Percentiles rank a stretch among this genome's conserved stretches.
phyloP scores from a whole-genome alignment of 2,113 vertebrate species.

The Lepus timidus region DNA sequence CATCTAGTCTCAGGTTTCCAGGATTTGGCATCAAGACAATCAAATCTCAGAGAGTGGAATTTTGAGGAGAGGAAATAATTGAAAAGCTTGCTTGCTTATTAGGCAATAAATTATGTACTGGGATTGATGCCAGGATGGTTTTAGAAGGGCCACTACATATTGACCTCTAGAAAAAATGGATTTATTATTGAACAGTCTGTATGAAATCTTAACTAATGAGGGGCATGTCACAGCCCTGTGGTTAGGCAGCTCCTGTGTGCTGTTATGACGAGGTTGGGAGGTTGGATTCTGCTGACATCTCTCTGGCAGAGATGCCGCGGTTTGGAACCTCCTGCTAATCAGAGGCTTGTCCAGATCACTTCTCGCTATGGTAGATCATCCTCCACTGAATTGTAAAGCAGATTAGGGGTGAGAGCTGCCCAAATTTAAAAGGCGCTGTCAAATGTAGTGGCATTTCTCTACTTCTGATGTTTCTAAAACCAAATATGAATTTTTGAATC shows the following conservation, averaged over 20 bases:
- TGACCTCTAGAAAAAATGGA: slow-evolving; percentile 69
- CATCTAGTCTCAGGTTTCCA: slow-evolving; percentile 35
- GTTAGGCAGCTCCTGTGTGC: not conserved
- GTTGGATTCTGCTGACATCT: slow-evolving; percentile 60
- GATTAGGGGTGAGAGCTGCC: slow-evolving; percentile 47
- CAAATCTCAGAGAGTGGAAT: slow-evolving; percentile 53
- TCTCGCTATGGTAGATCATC: not conserved
- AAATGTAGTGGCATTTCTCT: slow-evolving; percentile 30
- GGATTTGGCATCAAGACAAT: slow-evolving; percentile 31
- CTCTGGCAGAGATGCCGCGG: slow-evolving; percentile 57
- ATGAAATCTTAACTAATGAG: slow-evolving; percentile 79
- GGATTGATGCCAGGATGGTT: slow-evolving; percentile 71
- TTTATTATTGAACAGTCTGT: slow-evolving; percentile 64
- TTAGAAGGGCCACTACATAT: slow-evolving; percentile 55
- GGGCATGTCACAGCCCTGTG: slow-evolving; percentile 8
- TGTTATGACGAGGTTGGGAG: slow-evolving; percentile 1
- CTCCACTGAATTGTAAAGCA: slow-evolving; percentile 60
- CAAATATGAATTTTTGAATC: slow-evolving; percentile 53
- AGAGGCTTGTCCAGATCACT: slow-evolving; percentile 63
- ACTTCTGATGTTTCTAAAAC: slow-evolving; percentile 48
- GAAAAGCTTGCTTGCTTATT: slow-evolving; percentile 78
- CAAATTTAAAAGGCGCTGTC: slow-evolving; percentile 60
- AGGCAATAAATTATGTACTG: slow-evolving; percentile 70
- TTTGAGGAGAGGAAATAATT: slow-evolving; percentile 60
- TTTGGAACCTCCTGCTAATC: slow-evolving; percentile 72